A percentile compares a stretch with the other conserved stretches of the same genome.
Conservation (phyloP, 2,113 vertebrate species). For the Ornithorhynchus anatinus region DNA sequence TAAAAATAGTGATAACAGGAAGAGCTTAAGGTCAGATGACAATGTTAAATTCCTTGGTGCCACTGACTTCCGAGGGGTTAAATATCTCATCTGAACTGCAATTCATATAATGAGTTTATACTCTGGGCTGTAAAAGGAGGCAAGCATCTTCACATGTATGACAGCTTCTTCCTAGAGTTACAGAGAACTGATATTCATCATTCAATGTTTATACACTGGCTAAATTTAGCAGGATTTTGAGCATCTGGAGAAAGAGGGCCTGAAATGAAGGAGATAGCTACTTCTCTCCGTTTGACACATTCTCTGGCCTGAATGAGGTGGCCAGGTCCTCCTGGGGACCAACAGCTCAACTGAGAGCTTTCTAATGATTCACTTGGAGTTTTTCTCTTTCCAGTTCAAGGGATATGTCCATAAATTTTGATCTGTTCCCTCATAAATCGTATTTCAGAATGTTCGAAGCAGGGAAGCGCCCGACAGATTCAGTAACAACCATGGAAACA, state of each 20-base stretch:
- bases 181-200: not conserved
- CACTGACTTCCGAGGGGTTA: not conserved
- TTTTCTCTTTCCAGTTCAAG: slow-evolving; percentile 5
- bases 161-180: not conserved
- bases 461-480: not conserved
- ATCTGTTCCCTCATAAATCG: not conserved
- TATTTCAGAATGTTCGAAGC: not conserved
- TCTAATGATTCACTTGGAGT: too few species aligned
- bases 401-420: not conserved
- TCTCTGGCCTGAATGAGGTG: too few species aligned
- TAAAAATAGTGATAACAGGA: not conserved
- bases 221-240: not conserved
- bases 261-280: not conserved
- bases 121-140: not conserved
- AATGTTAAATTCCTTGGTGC: not conserved
- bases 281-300: too few species aligned
- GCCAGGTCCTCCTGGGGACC: too few species aligned
- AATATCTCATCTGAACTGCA: not conserved
- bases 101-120: not conserved
- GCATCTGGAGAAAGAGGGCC: not conserved
- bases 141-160: not conserved
- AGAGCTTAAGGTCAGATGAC: not conserved
- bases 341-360: too few species aligned
- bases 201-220: not conserved
- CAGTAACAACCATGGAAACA: not conserved